Conservation (phyloP, 2,888 invertebrate genomes). For the Lottia gigantea region DNA sequence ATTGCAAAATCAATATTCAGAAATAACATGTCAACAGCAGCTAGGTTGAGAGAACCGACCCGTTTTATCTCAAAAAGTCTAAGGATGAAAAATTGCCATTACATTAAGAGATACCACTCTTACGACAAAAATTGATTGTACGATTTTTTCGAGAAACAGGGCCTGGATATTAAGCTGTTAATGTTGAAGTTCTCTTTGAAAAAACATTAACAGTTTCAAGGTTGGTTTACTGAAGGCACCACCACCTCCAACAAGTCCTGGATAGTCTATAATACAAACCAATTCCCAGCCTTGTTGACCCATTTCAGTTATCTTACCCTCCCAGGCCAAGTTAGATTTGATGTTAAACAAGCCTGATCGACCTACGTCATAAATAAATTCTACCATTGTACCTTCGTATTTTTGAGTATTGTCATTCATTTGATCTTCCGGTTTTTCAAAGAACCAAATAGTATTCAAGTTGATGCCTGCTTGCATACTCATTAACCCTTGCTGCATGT, state of each 20-base stretch:
- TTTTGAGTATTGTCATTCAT: conserved; percentile 49
- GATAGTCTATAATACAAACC: conserved; percentile 50
- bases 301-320: conserved; percentile 53
- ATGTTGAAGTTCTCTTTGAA: conserved; percentile 36
- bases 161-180: background rate
- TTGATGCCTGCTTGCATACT: background rate
- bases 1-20: no score
- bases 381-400: conserved; percentile 59
- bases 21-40: no score
- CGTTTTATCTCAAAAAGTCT: no score
- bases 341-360: conserved; percentile 27
- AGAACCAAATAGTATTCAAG: conserved; percentile 59
- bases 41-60: no score
- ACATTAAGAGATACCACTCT: no score
- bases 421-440: conserved; percentile 57
- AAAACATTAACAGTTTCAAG: conserved; percentile 45
- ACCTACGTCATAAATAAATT: conserved; percentile 45
- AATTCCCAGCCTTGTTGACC: conserved; percentile 62
- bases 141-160: no score
- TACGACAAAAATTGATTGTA: no score
- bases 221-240: conserved; percentile 23
- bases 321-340: conserved; percentile 42
- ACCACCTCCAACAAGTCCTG: conserved; percentile 33
- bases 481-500: background rate
- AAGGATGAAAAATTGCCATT: no score